phyloP scores from a whole-genome alignment of 2,888 invertebrate genomes.

The Cephus sareptanus region DNA sequence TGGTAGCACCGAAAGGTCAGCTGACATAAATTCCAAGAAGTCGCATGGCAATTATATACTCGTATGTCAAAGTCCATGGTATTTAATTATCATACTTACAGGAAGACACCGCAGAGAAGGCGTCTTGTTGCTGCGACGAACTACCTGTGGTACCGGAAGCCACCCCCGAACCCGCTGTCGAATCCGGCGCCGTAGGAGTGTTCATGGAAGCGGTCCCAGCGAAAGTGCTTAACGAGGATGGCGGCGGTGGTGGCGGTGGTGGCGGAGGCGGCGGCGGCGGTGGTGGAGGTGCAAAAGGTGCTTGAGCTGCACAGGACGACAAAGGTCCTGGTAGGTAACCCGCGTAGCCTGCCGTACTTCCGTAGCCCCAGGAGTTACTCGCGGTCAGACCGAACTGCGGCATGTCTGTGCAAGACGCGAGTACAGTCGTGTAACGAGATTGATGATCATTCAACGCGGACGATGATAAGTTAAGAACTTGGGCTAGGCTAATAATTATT shows the following conservation, averaged over 20 bases:
- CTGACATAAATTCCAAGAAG: not conserved
- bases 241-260: conserved; percentile 46
- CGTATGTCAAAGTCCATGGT: not conserved
- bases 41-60: not conserved
- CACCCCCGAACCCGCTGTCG: conserved; percentile 58
- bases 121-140: conserved; percentile 56
- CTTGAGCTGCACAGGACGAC: conserved; percentile 80
- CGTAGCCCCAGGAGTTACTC: conserved; percentile 90
- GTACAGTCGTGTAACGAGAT: not conserved
- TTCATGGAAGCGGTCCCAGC: conserved; percentile 57
- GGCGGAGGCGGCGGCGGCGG: conserved; percentile 53
- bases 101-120: conserved; percentile 60
- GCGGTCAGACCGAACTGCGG: conserved; percentile 86
- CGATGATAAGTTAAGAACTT: not conserved
- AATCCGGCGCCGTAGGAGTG: conserved; percentile 58
- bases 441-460: not conserved
- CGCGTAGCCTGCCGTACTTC: conserved; percentile 86
- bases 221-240: conserved; percentile 55
- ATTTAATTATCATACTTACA: conserved; percentile 42
- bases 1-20: not conserved
- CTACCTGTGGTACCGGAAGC: conserved; percentile 45
- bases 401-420: conserved; percentile 71
- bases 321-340: conserved; percentile 81
- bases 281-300: conserved; percentile 61
- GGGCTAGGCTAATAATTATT: not conserved